Evolutionary conservation across 2,888 invertebrate species (phyloP), one percentile per base, ranked within the genome.

Genomic region (Cepaea hortensis): DNA sequence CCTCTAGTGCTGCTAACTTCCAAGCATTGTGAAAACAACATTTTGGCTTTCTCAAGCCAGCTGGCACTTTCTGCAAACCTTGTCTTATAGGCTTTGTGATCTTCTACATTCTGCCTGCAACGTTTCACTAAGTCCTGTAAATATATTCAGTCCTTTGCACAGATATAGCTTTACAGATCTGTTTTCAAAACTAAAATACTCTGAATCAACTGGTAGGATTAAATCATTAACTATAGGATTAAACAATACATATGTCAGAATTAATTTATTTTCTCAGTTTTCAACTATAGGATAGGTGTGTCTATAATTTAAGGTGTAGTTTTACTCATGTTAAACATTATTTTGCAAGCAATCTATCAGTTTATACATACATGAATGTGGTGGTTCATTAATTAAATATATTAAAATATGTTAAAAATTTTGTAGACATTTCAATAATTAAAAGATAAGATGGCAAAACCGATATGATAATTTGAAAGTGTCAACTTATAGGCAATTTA

Each of bases 51-150:
- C 91, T 98, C 97, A 50, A 98, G 96, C 98, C 98, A 98, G 92
- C 98, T 97, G 93, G 97, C 97, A 92, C 98, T 98, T 95, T 98
- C 98, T 93, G 97, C 97, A 91, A 97, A 97, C 20, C 98, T 95
- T 9, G 97, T 96, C 91, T 97, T 97, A 93, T 98, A 98, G 94
- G 98, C 98, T 94, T 98, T 98, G 94, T 98, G 98, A 95, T 98
- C 98, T 3, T 90, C 88, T 15, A 98, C 98, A 94, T 98, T 98
- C 90, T 97, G 97, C 91, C 98, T 97, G 98, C 98, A 98, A 90
- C 97, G 97, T 87, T 96, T 96, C 61, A 97, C 97, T 20, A 98
- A 95, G 92, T 98, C 98, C 95, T 95, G 62, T 2, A 65, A 61
- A 23, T 61, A 23, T 61, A n/a, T 3, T 61, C n/a, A 72, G 23